Evolutionary conservation across 2,113 vertebrate genomes (phyloP).

Genomic region (Galeopterus variegatus): DNA sequence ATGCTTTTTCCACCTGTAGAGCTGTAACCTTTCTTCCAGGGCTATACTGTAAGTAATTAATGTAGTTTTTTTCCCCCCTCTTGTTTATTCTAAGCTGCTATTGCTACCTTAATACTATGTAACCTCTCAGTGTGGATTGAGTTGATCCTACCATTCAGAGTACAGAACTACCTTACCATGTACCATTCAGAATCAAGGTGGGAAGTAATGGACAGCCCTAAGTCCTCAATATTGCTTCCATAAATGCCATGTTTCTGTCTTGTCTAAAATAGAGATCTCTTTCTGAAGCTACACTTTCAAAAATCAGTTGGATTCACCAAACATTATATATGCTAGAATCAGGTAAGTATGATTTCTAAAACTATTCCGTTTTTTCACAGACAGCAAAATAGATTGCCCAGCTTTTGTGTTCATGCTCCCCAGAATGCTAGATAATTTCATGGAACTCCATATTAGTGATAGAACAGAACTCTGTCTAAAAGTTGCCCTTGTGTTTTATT

Average conservation of each 20-base stretch:
- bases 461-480: slow-evolving; percentile 47
- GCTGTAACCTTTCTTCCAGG: not conserved
- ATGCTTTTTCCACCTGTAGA: not conserved
- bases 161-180: not conserved
- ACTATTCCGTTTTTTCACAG: slow-evolving; percentile 8
- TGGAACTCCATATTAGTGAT: not conserved
- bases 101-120: not conserved
- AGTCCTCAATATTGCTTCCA: not conserved
- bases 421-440: not conserved
- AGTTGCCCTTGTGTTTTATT: not conserved
- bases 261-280: not conserved
- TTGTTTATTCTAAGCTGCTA: not conserved
- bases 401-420: not conserved
- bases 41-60: not conserved
- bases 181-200: not conserved
- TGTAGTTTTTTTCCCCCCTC: not conserved
- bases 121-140: not conserved
- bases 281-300: not conserved
- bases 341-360: slow-evolving; percentile 46
- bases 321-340: not conserved
- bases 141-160: not conserved
- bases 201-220: not conserved
- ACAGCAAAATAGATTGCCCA: not conserved
- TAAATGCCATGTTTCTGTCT: not conserved
- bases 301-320: not conserved